phyloP scores from a whole-genome alignment of 2,888 invertebrate species.

The Ashinkailepas kermadecensis region DNA sequence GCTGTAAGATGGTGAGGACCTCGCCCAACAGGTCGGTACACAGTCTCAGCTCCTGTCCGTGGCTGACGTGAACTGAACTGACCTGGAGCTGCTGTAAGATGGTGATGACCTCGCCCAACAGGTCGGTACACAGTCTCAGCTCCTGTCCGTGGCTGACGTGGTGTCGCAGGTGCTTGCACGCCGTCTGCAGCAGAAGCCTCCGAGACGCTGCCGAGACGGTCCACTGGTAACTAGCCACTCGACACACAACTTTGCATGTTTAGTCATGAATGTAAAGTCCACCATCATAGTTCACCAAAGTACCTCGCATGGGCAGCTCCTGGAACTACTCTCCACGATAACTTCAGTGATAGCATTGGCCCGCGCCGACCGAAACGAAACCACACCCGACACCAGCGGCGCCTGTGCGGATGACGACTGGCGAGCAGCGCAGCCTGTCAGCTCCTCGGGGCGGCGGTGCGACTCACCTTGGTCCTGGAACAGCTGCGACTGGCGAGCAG shows the following conservation, averaged over 20 bases:
- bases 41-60: constrained; percentile 69
- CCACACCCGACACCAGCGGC: too few species aligned
- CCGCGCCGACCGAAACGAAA: too few species aligned
- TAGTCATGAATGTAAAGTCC: too few species aligned
- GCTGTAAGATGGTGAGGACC: constrained; percentile 53
- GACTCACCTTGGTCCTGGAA: constrained; percentile 60
- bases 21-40: constrained; percentile 83
- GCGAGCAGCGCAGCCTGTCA: neutral
- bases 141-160: constrained; percentile 76
- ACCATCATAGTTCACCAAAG: too few species aligned
- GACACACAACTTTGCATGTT: too few species aligned
- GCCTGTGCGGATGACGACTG: too few species aligned
- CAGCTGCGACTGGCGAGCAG: constrained; percentile 56
- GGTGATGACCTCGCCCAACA: constrained; percentile 73
- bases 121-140: constrained; percentile 71
- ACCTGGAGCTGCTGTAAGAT: constrained; percentile 38
- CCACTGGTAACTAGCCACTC: too few species aligned
- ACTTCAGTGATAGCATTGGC: too few species aligned
- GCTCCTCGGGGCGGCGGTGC: neutral
- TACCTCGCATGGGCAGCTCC: too few species aligned
- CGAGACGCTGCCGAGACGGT: constrained; percentile 59
- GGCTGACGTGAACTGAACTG: constrained; percentile 54
- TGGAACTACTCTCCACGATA: too few species aligned
- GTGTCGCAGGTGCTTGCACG: constrained; percentile 74
- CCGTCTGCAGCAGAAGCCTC: constrained; percentile 69